Conservation (phyloP, 2,113 vertebrate genomes). For the Paradisaea rubra region DNA sequence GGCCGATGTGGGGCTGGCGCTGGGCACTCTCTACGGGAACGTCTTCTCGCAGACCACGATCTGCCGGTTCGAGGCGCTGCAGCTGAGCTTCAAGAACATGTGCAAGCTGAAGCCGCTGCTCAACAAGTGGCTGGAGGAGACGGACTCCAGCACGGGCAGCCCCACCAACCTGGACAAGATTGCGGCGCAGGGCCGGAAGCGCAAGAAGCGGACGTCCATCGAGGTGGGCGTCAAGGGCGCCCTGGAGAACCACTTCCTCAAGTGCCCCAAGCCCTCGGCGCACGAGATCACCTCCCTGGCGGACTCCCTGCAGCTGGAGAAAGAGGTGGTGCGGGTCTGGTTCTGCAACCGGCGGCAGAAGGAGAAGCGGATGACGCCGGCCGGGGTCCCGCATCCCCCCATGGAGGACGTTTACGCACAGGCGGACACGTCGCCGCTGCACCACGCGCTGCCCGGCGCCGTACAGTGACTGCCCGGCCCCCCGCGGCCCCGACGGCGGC, state of each 20-base stretch:
- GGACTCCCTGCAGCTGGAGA: conserved; percentile 95
- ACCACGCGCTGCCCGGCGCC: conserved; percentile 91
- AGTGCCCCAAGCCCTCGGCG: conserved; percentile 97
- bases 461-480: conserved; percentile 84
- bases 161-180: conserved; percentile 98
- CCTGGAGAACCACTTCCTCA: conserved; percentile 97
- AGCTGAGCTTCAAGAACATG: conserved; percentile 90
- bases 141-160: conserved; percentile 95
- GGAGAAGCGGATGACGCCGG: conserved; percentile 98
- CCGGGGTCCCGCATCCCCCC: conserved; percentile 89
- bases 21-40: conserved; percentile 96
- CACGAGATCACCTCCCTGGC: conserved; percentile 96
- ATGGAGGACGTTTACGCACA: conserved; percentile 98
- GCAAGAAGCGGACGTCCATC: conserved; percentile 98
- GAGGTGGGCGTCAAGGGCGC: conserved; percentile 98
- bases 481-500: conserved; percentile 18
- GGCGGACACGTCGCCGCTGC: conserved; percentile 90
- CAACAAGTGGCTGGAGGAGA: conserved; percentile 99
- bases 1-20: conserved; percentile 94
- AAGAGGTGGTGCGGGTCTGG: conserved; percentile 98
- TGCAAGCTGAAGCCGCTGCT: conserved; percentile 79
- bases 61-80: conserved; percentile 98
- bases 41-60: conserved; percentile 99
- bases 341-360: conserved; percentile 99
- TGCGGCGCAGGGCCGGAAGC: conserved; percentile 94